Evolutionary conservation across 2,797 vertebrate species (phyloP).

Genomic region (Tinamus major): DNA sequence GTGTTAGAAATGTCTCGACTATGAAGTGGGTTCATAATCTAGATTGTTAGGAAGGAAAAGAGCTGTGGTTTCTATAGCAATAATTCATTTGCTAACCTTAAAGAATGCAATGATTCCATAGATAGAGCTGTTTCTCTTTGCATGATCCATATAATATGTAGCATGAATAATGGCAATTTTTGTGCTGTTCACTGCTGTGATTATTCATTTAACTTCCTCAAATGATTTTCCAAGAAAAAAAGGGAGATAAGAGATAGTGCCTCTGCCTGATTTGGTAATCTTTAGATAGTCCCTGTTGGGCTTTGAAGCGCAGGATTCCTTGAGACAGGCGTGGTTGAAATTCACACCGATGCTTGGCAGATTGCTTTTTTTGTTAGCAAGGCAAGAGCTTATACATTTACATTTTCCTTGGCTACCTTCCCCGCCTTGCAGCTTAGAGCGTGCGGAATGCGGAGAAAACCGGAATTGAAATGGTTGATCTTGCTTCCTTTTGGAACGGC

Average conservation of each 20-base stretch:
- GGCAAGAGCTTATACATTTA: neutral
- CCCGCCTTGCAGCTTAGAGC: neutral
- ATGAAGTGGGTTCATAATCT: neutral
- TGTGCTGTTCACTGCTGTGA: neutral
- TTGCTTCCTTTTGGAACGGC: conserved; percentile 50
- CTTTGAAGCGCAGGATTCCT: neutral
- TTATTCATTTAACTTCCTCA: conserved; percentile 11
- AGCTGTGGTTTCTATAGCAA: conserved; percentile 67
- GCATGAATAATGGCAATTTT: neutral
- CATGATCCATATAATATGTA: neutral
- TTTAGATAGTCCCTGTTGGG: neutral
- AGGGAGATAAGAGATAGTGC: neutral
- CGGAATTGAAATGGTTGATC: conserved; percentile 26
- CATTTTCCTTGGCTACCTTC: neutral
- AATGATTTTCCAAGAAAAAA: neutral
- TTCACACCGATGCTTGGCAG: conserved; percentile 27
- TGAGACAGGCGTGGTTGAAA: conserved; percentile 11
- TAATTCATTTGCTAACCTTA: conserved; percentile 48
- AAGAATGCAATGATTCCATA: conserved; percentile 17
- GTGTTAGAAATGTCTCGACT: conserved; percentile 54
- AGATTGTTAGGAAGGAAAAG: neutral
- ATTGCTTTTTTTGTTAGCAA: conserved; percentile 18
- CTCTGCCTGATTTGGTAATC: neutral
- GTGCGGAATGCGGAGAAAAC: neutral
- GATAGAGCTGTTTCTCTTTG: conserved; percentile 18